A percentile compares a stretch with the other conserved stretches of the same genome.
Evolutionary conservation across 2,797 vertebrate species (phyloP).

Genomic region (Yasuhikotakia modesta): DNA sequence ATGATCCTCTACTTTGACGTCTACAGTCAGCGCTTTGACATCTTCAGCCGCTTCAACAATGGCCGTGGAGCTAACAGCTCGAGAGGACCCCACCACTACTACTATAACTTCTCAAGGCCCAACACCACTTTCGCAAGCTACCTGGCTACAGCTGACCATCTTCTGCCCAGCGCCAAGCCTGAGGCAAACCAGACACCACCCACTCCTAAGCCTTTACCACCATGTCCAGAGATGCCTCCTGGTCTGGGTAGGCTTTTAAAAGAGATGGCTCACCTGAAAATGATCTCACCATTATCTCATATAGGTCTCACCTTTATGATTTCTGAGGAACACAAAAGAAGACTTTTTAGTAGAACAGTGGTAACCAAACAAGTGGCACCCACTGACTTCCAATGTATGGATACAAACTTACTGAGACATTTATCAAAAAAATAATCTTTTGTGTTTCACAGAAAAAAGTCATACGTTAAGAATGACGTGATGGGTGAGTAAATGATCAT

Average conservation of each 20-base stretch:
- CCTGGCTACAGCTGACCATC: slow-evolving; percentile 79
- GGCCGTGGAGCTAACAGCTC: slow-evolving; percentile 71
- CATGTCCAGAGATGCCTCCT: slow-evolving; percentile 89
- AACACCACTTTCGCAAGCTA: slow-evolving; percentile 84
- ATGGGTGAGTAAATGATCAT: no score
- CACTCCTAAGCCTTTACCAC: slow-evolving; percentile 83
- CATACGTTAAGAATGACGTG: no score
- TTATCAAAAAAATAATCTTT: no score
- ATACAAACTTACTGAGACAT: no score
- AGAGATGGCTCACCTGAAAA: not conserved
- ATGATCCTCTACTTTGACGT: slow-evolving; percentile 99
- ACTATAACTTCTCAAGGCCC: slow-evolving; percentile 87
- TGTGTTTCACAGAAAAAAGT: no score
- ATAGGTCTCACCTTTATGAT: no score
- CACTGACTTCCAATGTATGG: no score
- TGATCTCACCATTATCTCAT: no score
- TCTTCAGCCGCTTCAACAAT: slow-evolving; percentile 96
- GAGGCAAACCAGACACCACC: slow-evolving; percentile 78
- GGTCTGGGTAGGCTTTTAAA: slow-evolving; percentile 86
- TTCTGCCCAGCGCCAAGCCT: slow-evolving; percentile 77
- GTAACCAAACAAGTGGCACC: no score
- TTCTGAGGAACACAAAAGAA: no score
- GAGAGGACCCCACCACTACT: slow-evolving; percentile 78
- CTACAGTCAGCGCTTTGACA: slow-evolving; percentile 94
- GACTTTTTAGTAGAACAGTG: no score